These are phyloP conservation scores for Rousettus leschenaultii DNA, from an alignment of 2,113 vertebrate genomes.

Conservation along the genomic window DNA sequence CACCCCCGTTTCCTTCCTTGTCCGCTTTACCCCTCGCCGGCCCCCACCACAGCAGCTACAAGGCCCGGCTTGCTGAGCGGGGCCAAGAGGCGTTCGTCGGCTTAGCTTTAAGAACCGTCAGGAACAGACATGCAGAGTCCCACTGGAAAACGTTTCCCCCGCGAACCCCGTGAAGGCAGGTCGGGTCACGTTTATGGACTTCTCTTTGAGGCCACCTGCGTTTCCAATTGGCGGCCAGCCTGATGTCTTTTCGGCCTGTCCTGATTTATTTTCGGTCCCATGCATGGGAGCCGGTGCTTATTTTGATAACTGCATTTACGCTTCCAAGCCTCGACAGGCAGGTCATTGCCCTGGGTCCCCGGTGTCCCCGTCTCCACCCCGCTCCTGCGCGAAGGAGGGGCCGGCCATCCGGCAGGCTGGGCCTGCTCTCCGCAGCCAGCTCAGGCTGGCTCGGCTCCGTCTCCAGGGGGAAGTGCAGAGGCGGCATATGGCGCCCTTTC, in stretches of 20 bases:
- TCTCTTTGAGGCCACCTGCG: not conserved
- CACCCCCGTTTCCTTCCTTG: not conserved
- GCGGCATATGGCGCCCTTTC: no score
- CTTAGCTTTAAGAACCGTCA: not conserved
- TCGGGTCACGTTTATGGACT: not conserved
- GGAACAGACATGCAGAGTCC: conserved; percentile 3
- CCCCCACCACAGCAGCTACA: not conserved
- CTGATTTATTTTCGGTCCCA: not conserved
- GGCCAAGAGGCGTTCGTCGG: no score
- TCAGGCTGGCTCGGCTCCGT: rapidly evolving
- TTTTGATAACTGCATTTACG: not conserved
- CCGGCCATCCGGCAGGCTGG: not conserved
- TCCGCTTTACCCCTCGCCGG: not conserved
- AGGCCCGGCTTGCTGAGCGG: no score
- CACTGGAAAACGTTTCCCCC: not conserved
- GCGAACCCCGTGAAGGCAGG: not conserved
- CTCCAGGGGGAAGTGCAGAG: not conserved
- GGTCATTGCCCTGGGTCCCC: not conserved
- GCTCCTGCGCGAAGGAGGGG: not conserved
- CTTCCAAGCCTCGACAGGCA: conserved; percentile 12
- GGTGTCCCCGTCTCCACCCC: not conserved
- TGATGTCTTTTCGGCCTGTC: not conserved
- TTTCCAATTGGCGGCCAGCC: not conserved
- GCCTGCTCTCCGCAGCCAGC: not conserved
- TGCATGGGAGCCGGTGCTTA: not conserved